Evolutionary conservation across 37 sponge, comb jelly and placozoan species (phyloP), one percentile per base, ranked within the genome.

Genomic region (Theonella swinhoei): DNA sequence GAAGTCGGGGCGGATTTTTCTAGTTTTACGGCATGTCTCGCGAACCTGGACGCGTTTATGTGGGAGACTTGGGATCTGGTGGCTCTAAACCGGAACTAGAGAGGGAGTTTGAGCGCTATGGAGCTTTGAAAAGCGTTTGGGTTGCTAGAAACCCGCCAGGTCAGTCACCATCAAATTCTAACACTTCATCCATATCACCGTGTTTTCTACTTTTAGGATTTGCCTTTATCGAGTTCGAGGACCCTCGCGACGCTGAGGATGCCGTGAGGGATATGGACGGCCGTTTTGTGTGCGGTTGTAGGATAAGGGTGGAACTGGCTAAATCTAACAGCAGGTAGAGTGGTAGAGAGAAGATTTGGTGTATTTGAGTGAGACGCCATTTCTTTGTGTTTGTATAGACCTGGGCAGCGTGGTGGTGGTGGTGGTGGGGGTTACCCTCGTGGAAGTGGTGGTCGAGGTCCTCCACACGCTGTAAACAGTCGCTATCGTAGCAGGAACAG

Each of bases 201-300:
- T 23, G 23, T 74, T 74, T 5, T 28, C 22, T 9, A 24, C 68
- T 14, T 83, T 24, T 43, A 86, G 98, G 98, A 38, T 98, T 98
- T 75, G 98, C 96, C 26, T 98, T 98, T 75, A 83, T 98, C 39
- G 95, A 94, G 83, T 98, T 95, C 75, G 98, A 98, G 34, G 98
- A 98, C 79, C 80, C 87, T 25, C 84, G 95, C 37, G 98, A 98
- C 83, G 95, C 98, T 31, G 96, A 93, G 66, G 98, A 98, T 62
- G 95, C 95, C 33, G 91, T 93, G 14, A 75, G 87, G 42, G 95
- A 92, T 34, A 90, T 98, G 92, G 95, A 98, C 72, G 95, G 96
- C 23, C 72, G 87, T 22, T 62, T 72, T 31, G 90, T 95, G 75
- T 95, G 96, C 76, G 92, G 92, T 26, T 88, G 86, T 24, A 62